phyloP scores from a whole-genome alignment of 2,888 invertebrate species.

The Phaonia tiefii region DNA sequence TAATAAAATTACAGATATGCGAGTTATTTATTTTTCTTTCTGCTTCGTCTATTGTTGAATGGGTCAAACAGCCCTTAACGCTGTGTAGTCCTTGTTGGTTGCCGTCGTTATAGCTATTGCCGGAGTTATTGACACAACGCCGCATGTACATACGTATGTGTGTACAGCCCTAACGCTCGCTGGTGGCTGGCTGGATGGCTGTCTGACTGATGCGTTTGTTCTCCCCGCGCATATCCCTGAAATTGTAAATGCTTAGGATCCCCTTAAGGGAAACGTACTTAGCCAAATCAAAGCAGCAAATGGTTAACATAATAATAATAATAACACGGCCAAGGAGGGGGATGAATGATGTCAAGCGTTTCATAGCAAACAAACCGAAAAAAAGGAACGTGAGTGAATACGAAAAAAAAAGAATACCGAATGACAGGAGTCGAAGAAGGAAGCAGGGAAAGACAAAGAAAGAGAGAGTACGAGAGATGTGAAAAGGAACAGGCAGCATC shows the following conservation, averaged over 20 bases:
- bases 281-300: conserved; percentile 31
- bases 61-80: conserved; percentile 64
- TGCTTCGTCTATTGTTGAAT: conserved; percentile 31
- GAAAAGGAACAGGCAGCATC: neutral
- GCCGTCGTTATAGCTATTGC: conserved; percentile 8
- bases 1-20: conserved; percentile 64
- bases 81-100: conserved; percentile 16
- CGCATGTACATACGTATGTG: conserved; percentile 45
- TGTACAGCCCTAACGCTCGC: neutral
- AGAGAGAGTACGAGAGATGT: neutral
- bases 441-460: neutral
- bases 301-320: neutral
- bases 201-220: conserved; percentile 49
- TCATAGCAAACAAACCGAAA: neutral
- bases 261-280: conserved; percentile 30
- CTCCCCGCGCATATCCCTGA: no score
- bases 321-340: neutral
- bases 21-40: conserved; percentile 42
- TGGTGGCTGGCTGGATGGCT: conserved; percentile 25
- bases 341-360: neutral
- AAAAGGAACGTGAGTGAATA: neutral
- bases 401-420: neutral
- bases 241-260: conserved; percentile 4
- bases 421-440: neutral
- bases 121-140: conserved; percentile 61